Evolutionary conservation across 2,113 vertebrate species (phyloP).

Genomic region (Maccullochella peelii): DNA sequence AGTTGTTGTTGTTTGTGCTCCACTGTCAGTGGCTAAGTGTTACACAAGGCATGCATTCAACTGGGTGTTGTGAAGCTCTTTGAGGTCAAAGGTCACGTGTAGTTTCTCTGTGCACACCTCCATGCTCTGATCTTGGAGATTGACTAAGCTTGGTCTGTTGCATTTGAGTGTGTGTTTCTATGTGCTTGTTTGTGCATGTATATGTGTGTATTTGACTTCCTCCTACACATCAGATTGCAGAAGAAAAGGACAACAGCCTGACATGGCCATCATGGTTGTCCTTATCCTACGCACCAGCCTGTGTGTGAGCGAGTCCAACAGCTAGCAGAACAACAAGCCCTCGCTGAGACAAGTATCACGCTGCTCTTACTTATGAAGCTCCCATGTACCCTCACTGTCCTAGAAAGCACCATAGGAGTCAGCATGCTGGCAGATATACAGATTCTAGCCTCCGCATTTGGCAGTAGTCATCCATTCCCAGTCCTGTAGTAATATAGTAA

Average conservation of each 20-base stretch:
- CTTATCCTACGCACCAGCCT: slow-evolving; percentile 83
- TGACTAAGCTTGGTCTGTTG: slow-evolving; percentile 49
- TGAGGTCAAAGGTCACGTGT: slow-evolving; percentile 34
- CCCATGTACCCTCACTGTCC: slow-evolving; percentile 57
- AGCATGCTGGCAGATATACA: slow-evolving; percentile 51
- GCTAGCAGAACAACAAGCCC: slow-evolving; percentile 65
- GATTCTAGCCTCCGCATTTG: slow-evolving; percentile 55
- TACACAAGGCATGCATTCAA: slow-evolving; percentile 26
- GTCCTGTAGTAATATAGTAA: slow-evolving; percentile 34
- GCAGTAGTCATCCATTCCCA: slow-evolving; percentile 41
- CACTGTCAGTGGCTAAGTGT: not conserved
- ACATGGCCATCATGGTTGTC: slow-evolving; percentile 67
- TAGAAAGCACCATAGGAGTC: slow-evolving; percentile 55
- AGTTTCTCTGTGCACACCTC: slow-evolving; percentile 27
- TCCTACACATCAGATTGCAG: slow-evolving; percentile 78
- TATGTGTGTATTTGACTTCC: slow-evolving; percentile 53
- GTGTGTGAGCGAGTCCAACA: slow-evolving; percentile 64
- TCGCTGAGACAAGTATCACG: slow-evolving; percentile 44
- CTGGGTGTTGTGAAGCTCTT: slow-evolving; percentile 17
- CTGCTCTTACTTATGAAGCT: slow-evolving; percentile 56
- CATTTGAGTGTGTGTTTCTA: slow-evolving; percentile 19
- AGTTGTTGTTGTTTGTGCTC: slow-evolving; percentile 9
- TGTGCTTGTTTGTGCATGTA: not conserved
- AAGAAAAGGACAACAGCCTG: slow-evolving; percentile 80
- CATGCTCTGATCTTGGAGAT: slow-evolving; percentile 33